Evolutionary conservation across 2,797 vertebrate genomes (phyloP), one percentile per base, ranked within the genome.

Genomic region (Philypnodon macrostomus): DNA sequence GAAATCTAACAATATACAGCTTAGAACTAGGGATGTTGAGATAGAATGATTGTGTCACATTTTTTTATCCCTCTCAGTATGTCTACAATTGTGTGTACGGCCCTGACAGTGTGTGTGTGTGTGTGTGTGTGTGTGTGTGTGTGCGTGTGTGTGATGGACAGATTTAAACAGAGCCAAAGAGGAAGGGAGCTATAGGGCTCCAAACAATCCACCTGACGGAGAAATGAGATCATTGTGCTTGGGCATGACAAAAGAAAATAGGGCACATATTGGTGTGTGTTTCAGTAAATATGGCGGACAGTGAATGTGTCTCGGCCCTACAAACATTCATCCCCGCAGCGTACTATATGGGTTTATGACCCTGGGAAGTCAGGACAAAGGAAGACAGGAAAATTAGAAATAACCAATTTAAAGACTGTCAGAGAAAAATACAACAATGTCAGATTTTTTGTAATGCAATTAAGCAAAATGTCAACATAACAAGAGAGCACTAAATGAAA

Each of bases 231-330:
- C 83, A 89, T 76, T 35, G 53, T 35, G 55, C 61, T 64, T 77
- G 70, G 60, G 85, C 77, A 80, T 77, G 84, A 84, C 88, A 66
- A 73, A 87, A 84, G 70, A 87, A 86, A 84, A 84, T 80, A 81
- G 52, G 60, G 52, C 49, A 68, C 36, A 74, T 50, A 66, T 27
- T 52, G 45, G 21, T 58, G 65, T 64, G 57, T 63, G 35, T 57
- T 53, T 56, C 36, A 36, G 41, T 50, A 63, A 31, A 52, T 42
- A 44, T 30, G 17, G 42, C 29, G 17, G 18, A 46, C 41, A 35
- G 52, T 31, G 40, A 23, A 53, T 50, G 61, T 50, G 55, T 36
- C 63, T 71, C 47, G 35, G 18, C 30, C n/a, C 24, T 3, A 7
- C 30, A 60, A 62, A 58, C 37, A 33, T 41, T 67, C 33, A 32